Base-by-base conservation (phyloP, 1,140 invertebrate species). In the Antheraea mylitta region DNA sequence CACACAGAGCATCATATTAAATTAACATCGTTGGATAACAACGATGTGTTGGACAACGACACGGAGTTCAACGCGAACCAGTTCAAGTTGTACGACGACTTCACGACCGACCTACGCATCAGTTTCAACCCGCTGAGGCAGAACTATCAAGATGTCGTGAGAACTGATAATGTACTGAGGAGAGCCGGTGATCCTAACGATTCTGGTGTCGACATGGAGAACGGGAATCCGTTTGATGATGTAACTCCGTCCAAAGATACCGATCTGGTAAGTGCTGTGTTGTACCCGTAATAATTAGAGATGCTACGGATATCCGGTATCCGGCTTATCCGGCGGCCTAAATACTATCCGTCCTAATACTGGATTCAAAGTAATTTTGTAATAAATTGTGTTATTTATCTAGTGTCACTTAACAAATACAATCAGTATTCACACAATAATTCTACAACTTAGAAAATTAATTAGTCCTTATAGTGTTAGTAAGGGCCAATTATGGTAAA, bases 51-150 rank as follows among this genome's bases (percentile, higher is more conserved):
- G 67, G 90, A 92, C 72, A 92, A 92, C 77, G 90, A 88, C 22
- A 87, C 88, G 0, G 90, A 90, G 68, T 87, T 90, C 79, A 92
- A 92, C 71, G 88, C 90, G 48, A 92, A 92, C 74, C 83, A 87
- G 74, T 92, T 88, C 79, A 90, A 88, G 75, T 73, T 92, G 19
- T 92, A 80, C 83, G 90, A 92, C 66, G 90, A 90, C 73, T 90
- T 92, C 77, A 83, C 85, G 1, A 85, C 86, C 16, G 88, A 90
- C 58, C 75, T 89, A 8, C 79, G 87, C 36, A 87, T 89, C 63
- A 85, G 81, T 72, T 91, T 87, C 79, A 89, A 84, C 69, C 78
- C 82, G 0, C 69, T 89, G 70, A 82, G 85, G 66, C 85, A 83
- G 60, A 78, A 72, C 69, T 87, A 82, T 67, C 85, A 86, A n/a